Evolutionary conservation across 2,113 vertebrate genomes (phyloP).

Genomic region (Rhabdomys dilectus): DNA sequence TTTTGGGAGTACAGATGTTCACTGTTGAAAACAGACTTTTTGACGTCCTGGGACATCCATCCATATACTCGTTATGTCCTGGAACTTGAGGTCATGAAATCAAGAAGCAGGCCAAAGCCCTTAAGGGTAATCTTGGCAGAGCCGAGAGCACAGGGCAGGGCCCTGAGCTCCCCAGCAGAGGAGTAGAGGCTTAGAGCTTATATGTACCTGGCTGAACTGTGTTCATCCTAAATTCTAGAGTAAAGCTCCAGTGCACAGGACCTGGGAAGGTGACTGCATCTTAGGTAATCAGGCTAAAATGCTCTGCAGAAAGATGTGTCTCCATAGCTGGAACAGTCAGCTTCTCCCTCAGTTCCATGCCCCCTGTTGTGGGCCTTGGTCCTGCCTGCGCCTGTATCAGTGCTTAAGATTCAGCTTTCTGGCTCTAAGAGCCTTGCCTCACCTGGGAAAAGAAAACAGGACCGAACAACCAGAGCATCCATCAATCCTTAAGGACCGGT

Average conservation of each 20-base stretch:
- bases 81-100: accelerated
- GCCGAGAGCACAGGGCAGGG: no score
- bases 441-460: not conserved
- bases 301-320: not conserved
- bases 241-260: accelerated
- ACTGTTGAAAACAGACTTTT: not conserved
- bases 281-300: not conserved
- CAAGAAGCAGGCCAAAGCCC: no score
- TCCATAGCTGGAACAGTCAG: no score
- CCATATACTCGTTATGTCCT: accelerated
- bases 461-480: not conserved
- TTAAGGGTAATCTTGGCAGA: not conserved
- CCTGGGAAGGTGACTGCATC: not conserved
- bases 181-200: not conserved
- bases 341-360: accelerated
- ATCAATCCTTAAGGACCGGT: not conserved
- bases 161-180: not conserved
- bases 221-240: not conserved
- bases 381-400: not conserved
- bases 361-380: no score
- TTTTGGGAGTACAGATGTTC: not conserved
- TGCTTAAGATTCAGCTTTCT: not conserved
- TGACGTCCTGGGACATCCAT: accelerated
- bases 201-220: accelerated
- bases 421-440: no score